phyloP scores from a whole-genome alignment of 2,888 invertebrate genomes.

The Sinohyriopsis cumingii region DNA sequence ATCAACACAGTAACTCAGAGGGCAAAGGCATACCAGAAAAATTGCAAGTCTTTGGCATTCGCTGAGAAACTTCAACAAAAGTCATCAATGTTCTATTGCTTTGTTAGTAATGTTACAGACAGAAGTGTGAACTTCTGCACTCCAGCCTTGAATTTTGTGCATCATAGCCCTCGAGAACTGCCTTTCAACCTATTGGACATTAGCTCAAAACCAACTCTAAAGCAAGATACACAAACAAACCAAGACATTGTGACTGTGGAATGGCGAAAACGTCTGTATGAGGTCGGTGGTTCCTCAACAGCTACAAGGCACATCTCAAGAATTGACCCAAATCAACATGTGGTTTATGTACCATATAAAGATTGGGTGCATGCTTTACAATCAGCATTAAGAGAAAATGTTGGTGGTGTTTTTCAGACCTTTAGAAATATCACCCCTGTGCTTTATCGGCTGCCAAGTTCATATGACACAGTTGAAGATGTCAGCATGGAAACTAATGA shows the following conservation, averaged over 20 bases:
- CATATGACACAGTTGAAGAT: constrained; percentile 1
- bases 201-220: constrained; percentile 4
- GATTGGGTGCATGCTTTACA: not conserved
- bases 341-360: not conserved
- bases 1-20: constrained; percentile 20
- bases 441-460: too few relatives aligned
- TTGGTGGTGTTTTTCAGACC: not conserved
- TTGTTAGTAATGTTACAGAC: constrained; percentile 23
- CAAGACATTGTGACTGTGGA: not conserved
- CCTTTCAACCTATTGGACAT: constrained; percentile 31
- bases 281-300: constrained; percentile 5
- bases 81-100: constrained; percentile 20
- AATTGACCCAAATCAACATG: not conserved
- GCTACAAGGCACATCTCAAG: constrained; percentile 6
- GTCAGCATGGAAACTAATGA: constrained; percentile 3
- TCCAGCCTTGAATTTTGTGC: constrained; percentile 21
- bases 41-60: constrained; percentile 19
- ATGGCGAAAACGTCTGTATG: constrained; percentile 11
- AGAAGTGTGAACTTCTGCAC: constrained; percentile 20
- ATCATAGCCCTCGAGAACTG: constrained; percentile 15
- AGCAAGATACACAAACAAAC: constrained; percentile 10
- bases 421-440: too few relatives aligned
- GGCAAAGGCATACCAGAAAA: constrained; percentile 29
- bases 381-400: not conserved
- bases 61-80: constrained; percentile 20